Evolutionary conservation across 1,140 invertebrate species (phyloP).

Genomic region (Polypedilum pembai): DNA sequence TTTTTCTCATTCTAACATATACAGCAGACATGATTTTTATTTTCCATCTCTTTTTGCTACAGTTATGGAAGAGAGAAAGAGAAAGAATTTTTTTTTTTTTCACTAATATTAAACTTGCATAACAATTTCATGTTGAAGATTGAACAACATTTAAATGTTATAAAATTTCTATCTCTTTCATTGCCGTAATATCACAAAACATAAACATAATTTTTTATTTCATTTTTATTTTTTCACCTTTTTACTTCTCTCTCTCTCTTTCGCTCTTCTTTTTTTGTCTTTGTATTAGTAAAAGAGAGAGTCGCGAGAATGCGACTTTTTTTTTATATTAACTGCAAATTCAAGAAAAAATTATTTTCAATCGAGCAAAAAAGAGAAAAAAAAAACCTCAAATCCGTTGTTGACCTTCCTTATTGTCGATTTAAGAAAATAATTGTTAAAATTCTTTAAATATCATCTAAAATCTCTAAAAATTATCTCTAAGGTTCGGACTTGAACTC

Average conservation of each 20-base stretch:
- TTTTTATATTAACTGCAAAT: too few relatives aligned
- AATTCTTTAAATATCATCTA: too few relatives aligned
- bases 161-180: conserved; percentile 28
- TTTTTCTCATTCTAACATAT: neutral
- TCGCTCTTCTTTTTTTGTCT: too few relatives aligned
- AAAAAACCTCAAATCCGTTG: too few relatives aligned
- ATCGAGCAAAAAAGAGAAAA: too few relatives aligned
- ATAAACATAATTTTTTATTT: conserved; percentile 28
- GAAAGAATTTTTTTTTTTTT: neutral
- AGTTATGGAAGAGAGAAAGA: neutral
- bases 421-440: too few relatives aligned
- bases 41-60: neutral
- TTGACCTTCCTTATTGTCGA: too few relatives aligned
- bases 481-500: too few relatives aligned
- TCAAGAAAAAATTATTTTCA: too few relatives aligned
- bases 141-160: neutral
- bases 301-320: too few relatives aligned
- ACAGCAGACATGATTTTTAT: neutral
- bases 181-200: conserved; percentile 24
- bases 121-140: conserved; percentile 24
- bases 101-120: conserved; percentile 16
- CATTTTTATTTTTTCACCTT: conserved; percentile 28
- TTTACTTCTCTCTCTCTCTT: neutral
- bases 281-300: too few relatives aligned
- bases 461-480: too few relatives aligned